Base-by-base conservation (phyloP, 2,797 vertebrate species). In the Sebastes flavidus region DNA sequence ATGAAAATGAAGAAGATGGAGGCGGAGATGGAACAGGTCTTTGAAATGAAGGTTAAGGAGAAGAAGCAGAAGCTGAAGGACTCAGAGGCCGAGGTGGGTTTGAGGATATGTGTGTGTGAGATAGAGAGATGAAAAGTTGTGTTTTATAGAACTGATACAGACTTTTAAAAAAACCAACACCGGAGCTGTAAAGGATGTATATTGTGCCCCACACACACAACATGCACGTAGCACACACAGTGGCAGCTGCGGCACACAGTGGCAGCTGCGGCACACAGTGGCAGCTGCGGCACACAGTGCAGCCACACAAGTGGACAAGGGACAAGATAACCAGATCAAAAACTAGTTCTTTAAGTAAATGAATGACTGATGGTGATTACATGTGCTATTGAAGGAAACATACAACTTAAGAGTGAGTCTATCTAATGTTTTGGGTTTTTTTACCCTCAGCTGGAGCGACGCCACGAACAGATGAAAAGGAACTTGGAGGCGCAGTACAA, bases 1-100 rank as follows among this genome's bases (percentile, higher is more conserved):
- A 94, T 93, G 92, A 96, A 96, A 67, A 96, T 96, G 96, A 96
- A 96, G 85, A 96, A 96, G 87, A 96, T 96, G 96, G 96, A 96
- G 91, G 95, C 93, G 0, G 96, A 96, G 68, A 96, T 96, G 96
- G 96, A 96, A 49, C 96, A 96, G 27, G 96, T 96, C 38, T 96
- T 96, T 80, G 96, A 96, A 70, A 96, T 96, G 95, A 96, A 96
- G 88, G 95, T 96, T 2, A 96, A 96, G 83, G 96, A 96, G 89
- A 96, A 96, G 90, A 96, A 95, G 88, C 96, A 96, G 86, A 96
- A 96, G 73, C 93, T 96, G 88, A 96, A 95, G 92, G 96, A 96
- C 72, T 96, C 96, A 0, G 96, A 96, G 82, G 94, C 94, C 0
- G 96, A 96, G 95, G 96, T 96, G 82, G 9, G 93, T 81, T 3